Conservation (phyloP, 92 coral and sea anemone genomes). For the Zoanthus sansibaricus region DNA sequence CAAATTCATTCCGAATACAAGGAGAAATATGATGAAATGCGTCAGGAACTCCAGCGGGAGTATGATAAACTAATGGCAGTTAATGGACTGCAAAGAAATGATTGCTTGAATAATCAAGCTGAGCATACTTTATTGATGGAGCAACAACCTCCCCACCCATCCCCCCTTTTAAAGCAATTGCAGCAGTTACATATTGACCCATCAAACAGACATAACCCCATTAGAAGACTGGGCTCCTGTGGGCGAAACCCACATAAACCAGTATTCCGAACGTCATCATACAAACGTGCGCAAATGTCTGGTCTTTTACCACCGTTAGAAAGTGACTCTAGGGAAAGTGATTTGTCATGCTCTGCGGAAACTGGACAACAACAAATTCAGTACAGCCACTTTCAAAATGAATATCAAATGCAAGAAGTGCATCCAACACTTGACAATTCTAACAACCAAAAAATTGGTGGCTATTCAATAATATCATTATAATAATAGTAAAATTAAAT, state of each 20-base stretch:
- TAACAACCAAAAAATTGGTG: conserved; percentile 35
- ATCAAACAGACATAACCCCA: conserved; percentile 70
- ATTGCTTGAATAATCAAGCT: conserved; percentile 61
- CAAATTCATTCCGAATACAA: conserved; percentile 91
- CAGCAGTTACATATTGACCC: conserved; percentile 87
- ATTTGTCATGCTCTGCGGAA: conserved; percentile 7
- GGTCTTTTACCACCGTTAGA: conserved; percentile 85
- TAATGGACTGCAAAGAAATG: conserved; percentile 63
- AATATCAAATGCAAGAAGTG: conserved; percentile 15
- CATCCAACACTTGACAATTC: conserved; percentile 29
- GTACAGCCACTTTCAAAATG: conserved; percentile 29
- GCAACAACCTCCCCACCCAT: conserved; percentile 64
- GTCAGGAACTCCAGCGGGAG: conserved; percentile 90
- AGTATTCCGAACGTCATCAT: conserved; percentile 87
- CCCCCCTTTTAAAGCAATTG: conserved; percentile 75
- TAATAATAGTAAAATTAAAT: not conserved
- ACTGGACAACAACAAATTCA: conserved; percentile 13
- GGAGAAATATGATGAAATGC: conserved; percentile 96
- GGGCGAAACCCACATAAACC: conserved; percentile 89
- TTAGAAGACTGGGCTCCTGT: conserved; percentile 75
- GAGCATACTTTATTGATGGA: conserved; percentile 53
- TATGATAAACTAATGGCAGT: conserved; percentile 87
- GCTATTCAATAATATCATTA: conserved; percentile 43
- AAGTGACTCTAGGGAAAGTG: conserved; percentile 51
- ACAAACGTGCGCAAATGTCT: conserved; percentile 87